A percentile compares a stretch with the other conserved stretches of the same genome.
Evolutionary conservation across 2,888 invertebrate species (phyloP).

Genomic region (Cephus spinipes): DNA sequence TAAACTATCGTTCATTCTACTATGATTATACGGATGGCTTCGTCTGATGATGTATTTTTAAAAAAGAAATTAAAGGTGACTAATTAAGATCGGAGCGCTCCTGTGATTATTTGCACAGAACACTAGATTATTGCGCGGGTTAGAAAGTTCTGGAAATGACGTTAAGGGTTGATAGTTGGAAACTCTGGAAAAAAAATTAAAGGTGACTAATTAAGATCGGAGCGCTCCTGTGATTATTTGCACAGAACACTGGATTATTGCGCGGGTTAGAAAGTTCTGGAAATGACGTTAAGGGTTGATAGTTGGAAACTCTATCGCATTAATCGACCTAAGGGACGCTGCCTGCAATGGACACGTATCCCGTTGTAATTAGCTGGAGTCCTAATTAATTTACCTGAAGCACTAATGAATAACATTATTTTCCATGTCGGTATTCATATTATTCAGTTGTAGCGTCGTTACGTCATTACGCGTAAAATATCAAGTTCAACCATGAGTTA

Average conservation of each 20-base stretch:
- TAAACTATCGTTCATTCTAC: not conserved
- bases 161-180: not conserved
- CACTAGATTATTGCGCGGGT: not conserved
- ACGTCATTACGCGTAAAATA: not conserved
- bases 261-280: not conserved
- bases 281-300: not conserved
- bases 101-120: not conserved
- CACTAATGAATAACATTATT: not conserved
- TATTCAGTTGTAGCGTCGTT: not conserved
- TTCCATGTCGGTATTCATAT: not conserved
- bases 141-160: not conserved
- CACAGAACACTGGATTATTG: not conserved
- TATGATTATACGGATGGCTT: not conserved
- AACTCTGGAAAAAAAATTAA: not conserved
- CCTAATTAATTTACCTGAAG: not conserved
- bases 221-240: not conserved
- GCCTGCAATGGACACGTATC: not conserved
- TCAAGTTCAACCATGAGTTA: not conserved
- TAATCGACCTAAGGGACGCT: not conserved
- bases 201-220: not conserved
- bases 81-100: not conserved
- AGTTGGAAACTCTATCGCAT: not conserved
- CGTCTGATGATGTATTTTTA: not conserved
- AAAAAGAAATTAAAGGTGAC: not conserved
- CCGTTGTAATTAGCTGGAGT: not conserved